Evolutionary conservation across 2,797 vertebrate species (phyloP), one percentile per base, ranked within the genome.

Genomic region (Neostethus bicornis): DNA sequence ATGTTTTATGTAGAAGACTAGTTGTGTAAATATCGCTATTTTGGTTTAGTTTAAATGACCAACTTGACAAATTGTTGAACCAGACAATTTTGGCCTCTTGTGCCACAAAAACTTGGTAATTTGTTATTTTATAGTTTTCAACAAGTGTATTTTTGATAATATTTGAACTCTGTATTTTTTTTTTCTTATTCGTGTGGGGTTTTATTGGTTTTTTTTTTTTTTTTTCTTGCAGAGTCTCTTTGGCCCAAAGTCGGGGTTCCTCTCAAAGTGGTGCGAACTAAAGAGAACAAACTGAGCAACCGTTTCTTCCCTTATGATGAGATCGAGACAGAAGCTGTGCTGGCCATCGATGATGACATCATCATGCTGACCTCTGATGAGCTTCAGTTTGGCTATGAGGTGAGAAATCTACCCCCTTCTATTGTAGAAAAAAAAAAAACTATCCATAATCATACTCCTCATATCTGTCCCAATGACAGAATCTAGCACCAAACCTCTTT

Each of bases 331-430:
- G 97, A 99, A 81, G 96, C 96, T 0, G 97, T 99, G 47, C 81
- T 98, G 44, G 97, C 97, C 9, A 99, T 99, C 1, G 97, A 99
- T 43, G 97, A 99, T 57, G 97, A 99, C 75, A 99, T 99, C 89
- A 99, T 99, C 48, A 99, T 99, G 96, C 85, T 99, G 66, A 99
- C 96, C 8, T 97, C 97, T 1, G 96, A 99, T 43, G 96, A 98
- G 68, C 92, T 99, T 66, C 97, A 98, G 89, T 99, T 99, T 85
- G 97, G 96, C 49, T 99, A 99, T 1, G 96, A 99, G 95, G 97
- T 98, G 77, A 89, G 90, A 50, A 56, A 52, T 31, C 10, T 9
- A 34, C 25, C 34, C 24, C 5, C 9, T 2, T 31, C 14, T 5
- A n/a, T n/a, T n/a, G n/a, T n/a, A n/a, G n/a, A n/a, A 31, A 60